phyloP scores from a whole-genome alignment of 2,797 vertebrate genomes.

The Enteromius radiatus region DNA sequence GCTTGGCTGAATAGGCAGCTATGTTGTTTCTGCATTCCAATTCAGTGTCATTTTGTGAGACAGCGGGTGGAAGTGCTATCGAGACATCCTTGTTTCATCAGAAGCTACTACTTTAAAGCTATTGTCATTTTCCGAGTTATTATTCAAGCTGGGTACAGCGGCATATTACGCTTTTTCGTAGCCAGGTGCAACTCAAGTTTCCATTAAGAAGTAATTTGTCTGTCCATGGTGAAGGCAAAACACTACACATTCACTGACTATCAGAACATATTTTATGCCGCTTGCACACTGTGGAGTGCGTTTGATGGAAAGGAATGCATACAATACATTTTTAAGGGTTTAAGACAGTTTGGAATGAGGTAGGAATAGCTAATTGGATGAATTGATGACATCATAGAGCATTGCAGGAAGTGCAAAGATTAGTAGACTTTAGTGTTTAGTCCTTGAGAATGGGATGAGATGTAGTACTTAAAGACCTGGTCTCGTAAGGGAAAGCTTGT shows the following conservation, averaged over 20 bases:
- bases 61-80: background rate
- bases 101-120: constrained; percentile 2
- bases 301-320: background rate
- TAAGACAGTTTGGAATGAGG: background rate
- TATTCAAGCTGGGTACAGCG: background rate
- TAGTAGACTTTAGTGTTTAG: background rate
- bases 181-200: constrained; percentile 14
- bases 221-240: background rate
- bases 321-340: background rate
- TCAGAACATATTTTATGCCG: background rate
- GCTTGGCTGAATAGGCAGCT: constrained; percentile 31
- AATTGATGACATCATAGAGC: background rate
- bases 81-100: background rate
- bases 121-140: constrained; percentile 6
- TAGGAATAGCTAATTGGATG: background rate
- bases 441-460: background rate
- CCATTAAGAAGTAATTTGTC: constrained; percentile 1
- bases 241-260: background rate
- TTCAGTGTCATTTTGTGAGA: constrained; percentile 33
- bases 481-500: background rate
- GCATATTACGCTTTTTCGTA: background rate
- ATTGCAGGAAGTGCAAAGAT: background rate
- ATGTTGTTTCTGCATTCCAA: constrained; percentile 25
- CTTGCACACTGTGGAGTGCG: background rate
- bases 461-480: background rate